Conservation (phyloP, 2,797 vertebrate genomes). For the Prunella strophiata region DNA sequence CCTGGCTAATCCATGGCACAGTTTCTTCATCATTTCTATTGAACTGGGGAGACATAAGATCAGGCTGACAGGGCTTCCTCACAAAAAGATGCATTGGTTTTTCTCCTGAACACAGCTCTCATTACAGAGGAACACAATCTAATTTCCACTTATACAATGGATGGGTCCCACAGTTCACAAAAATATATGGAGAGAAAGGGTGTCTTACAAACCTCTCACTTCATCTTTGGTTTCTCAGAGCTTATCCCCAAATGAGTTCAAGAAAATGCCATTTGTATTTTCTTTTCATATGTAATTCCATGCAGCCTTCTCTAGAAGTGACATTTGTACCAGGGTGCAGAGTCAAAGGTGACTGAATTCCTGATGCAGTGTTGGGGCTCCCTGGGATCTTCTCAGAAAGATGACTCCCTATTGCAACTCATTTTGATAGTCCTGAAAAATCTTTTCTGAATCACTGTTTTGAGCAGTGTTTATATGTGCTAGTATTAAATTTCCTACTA, state of each 20-base stretch:
- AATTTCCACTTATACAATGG: constrained; percentile 60
- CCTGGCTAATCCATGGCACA: neutral
- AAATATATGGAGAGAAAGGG: neutral
- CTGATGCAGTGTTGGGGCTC: neutral
- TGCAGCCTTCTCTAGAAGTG: neutral
- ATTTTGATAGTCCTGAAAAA: constrained; percentile 8
- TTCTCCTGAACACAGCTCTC: constrained; percentile 31
- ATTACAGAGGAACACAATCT: constrained; percentile 49
- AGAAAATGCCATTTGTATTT: neutral
- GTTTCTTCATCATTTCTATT: constrained; percentile 34
- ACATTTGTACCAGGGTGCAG: neutral
- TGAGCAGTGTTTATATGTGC: constrained; percentile 50
- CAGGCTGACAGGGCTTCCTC: constrained; percentile 5
- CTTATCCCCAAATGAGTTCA: neutral
- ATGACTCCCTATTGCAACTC: neutral
- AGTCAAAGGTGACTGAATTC: neutral
- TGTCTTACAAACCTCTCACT: neutral
- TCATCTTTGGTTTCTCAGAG: neutral
- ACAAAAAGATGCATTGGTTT: constrained; percentile 56
- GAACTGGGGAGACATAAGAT: constrained; percentile 3
- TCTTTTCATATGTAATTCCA: neutral
- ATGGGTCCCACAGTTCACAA: constrained; percentile 34
- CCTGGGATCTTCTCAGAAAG: neutral
- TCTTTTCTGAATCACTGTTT: constrained; percentile 25
- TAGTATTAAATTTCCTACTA: constrained; percentile 61